These are phyloP conservation scores for Aptenodytes forsteri DNA, from an alignment of 2,113 vertebrate species.

Conservation along the genomic window DNA sequence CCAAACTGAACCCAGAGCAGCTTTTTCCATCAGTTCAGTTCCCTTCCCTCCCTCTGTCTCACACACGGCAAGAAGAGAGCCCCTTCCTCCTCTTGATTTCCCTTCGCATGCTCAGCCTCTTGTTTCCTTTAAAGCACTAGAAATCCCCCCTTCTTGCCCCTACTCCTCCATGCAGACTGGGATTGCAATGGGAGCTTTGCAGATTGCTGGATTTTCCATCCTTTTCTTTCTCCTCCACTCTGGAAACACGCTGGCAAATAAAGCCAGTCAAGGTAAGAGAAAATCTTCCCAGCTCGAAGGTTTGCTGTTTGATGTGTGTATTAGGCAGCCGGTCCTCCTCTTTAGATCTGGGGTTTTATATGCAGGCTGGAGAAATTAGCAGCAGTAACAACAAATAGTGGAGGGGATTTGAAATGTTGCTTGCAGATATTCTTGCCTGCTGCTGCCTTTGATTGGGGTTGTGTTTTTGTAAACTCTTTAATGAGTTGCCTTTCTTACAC, in stretches of 20 bases:
- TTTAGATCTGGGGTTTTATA: background rate
- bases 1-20: constrained; percentile 48
- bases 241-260: constrained; percentile 82
- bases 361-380: constrained; percentile 32
- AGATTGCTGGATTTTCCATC: constrained; percentile 86
- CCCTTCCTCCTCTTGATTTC: constrained; percentile 26
- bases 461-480: background rate
- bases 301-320: constrained; percentile 13
- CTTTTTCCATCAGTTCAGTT: constrained; percentile 50
- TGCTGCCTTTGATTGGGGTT: background rate
- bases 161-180: constrained; percentile 52
- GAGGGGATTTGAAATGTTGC: constrained; percentile 16
- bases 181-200: constrained; percentile 84
- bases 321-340: constrained; percentile 19
- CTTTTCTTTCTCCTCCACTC: constrained; percentile 86
- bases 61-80: constrained; percentile 30
- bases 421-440: background rate
- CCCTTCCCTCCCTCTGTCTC: constrained; percentile 52
- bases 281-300: constrained; percentile 1
- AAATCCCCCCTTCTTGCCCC: constrained; percentile 49
- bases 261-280: constrained; percentile 88
- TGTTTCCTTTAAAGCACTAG: constrained; percentile 62
- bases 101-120: constrained; percentile 52
- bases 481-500: background rate
- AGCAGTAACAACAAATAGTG: background rate